These are phyloP conservation scores for Capitulum mitella DNA, from an alignment of 2,888 invertebrate species.

Conservation along the genomic window DNA sequence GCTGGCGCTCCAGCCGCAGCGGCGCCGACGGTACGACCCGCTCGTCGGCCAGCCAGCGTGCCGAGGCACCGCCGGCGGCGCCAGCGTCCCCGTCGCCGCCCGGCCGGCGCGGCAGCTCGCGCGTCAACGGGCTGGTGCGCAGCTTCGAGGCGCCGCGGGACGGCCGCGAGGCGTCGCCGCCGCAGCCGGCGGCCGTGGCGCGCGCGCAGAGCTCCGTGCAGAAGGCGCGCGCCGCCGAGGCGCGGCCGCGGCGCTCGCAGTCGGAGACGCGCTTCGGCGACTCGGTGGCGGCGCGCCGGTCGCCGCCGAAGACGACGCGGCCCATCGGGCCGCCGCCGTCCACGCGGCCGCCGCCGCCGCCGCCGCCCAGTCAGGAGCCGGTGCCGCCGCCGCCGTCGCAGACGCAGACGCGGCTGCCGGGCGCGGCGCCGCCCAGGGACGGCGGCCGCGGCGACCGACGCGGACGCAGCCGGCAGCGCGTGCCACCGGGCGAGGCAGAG, in stretches of 20 bases:
- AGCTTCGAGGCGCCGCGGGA: constrained; percentile 6
- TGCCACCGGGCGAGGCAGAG: background rate
- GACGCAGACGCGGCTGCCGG: background rate
- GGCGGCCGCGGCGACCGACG: background rate
- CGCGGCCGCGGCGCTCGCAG: background rate
- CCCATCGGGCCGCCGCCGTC: constrained; percentile 1
- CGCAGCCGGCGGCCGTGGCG: constrained; percentile 56
- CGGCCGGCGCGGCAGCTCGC: background rate
- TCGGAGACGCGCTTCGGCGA: constrained; percentile 7
- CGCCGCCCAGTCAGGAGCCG: background rate
- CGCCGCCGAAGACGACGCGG: background rate
- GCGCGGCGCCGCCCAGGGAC: background rate
- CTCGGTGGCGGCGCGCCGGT: background rate
- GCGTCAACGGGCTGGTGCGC: constrained; percentile 4
- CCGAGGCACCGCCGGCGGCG: background rate
- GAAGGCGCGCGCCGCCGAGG: background rate
- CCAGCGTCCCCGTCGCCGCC: background rate
- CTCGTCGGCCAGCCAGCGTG: background rate
- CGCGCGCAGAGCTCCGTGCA: background rate
- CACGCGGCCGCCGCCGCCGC: background rate
- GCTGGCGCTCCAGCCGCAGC: constrained; percentile 14
- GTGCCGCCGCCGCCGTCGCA: background rate
- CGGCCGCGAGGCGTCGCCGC: constrained; percentile 44
- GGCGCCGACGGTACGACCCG: background rate
- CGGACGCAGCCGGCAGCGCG: background rate